Conservation (phyloP, 2,888 invertebrate species). For the Eretmocerus hayati region DNA sequence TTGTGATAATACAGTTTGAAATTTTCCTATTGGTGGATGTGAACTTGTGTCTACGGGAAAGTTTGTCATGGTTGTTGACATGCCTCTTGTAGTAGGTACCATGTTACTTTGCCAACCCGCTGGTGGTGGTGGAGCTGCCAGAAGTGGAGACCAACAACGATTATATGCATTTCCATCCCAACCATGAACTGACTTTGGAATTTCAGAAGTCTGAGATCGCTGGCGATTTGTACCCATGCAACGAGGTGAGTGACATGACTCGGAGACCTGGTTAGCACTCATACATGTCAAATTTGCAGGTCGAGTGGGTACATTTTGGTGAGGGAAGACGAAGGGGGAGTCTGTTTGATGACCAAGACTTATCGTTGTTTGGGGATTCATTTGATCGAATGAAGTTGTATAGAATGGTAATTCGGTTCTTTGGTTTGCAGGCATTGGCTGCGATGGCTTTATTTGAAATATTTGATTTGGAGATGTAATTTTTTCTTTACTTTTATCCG, state of each 20-base stretch:
- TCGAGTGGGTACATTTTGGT: conserved; percentile 21
- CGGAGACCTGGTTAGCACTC: too few relatives aligned
- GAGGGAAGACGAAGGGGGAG: conserved; percentile 34
- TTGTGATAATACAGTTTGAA: too few relatives aligned
- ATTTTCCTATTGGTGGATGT: not conserved
- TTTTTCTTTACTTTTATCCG: conserved; percentile 34
- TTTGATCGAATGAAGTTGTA: conserved; percentile 11
- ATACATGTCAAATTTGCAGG: too few relatives aligned
- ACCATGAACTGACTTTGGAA: conserved; percentile 10
- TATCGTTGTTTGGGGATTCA: conserved; percentile 15
- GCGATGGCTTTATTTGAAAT: not conserved
- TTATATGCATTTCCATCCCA: too few relatives aligned
- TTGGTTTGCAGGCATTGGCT: not conserved
- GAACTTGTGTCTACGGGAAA: conserved; percentile 24
- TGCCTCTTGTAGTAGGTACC: not conserved
- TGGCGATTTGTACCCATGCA: conserved; percentile 18
- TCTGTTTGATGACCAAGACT: conserved; percentile 31
- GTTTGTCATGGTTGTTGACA: conserved; percentile 15
- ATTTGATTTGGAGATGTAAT: not conserved
- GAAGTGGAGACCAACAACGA: not conserved
- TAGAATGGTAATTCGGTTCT: conserved; percentile 7
- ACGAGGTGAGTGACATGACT: not conserved
- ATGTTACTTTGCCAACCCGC: conserved; percentile 17
- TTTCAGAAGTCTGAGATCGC: conserved; percentile 27
- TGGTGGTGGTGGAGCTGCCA: conserved; percentile 7